Evolutionary conservation across 2,888 invertebrate species (phyloP).

Genomic region (Ectemnius lituratus): DNA sequence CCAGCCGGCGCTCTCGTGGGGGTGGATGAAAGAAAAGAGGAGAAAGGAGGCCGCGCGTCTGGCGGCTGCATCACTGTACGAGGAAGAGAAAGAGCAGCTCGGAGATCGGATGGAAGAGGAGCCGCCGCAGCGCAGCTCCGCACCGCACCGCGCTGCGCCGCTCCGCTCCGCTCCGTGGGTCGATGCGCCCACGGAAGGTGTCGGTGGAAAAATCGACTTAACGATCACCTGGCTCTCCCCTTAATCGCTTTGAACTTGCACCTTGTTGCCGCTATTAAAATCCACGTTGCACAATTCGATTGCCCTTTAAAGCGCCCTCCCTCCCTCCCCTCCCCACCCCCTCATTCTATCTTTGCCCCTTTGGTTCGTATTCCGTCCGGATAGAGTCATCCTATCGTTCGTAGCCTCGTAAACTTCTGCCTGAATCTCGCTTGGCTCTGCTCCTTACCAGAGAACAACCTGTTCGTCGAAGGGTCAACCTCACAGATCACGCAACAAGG

Average conservation of each 20-base stretch:
- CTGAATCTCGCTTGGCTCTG: not conserved
- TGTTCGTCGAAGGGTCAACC: conserved; percentile 32
- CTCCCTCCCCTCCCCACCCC: too few relatives aligned
- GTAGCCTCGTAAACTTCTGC: not conserved
- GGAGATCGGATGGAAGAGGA: conserved; percentile 34
- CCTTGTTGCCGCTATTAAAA: conserved; percentile 49
- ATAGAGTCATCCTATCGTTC: not conserved
- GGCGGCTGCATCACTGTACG: conserved; percentile 30
- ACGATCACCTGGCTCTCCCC: conserved; percentile 50
- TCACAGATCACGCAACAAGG: conserved; percentile 31
- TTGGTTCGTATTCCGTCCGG: not conserved
- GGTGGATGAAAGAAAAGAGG: conserved; percentile 60
- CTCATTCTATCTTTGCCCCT: not conserved
- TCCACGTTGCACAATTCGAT: conserved; percentile 17
- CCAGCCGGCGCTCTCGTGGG: conserved; percentile 63
- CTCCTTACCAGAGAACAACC: not conserved
- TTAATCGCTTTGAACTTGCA: conserved; percentile 73
- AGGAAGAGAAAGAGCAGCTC: conserved; percentile 32
- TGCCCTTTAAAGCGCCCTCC: not conserved
- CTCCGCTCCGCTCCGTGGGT: conserved; percentile 45
- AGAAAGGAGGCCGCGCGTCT: conserved; percentile 52
- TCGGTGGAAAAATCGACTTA: conserved; percentile 60
- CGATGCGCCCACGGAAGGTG: conserved; percentile 63
- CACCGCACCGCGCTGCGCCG: conserved; percentile 20
- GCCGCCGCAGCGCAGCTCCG: not conserved